These are phyloP conservation scores for Arion vulgaris DNA, from an alignment of 1,140 invertebrate genomes.

Conservation along the genomic window DNA sequence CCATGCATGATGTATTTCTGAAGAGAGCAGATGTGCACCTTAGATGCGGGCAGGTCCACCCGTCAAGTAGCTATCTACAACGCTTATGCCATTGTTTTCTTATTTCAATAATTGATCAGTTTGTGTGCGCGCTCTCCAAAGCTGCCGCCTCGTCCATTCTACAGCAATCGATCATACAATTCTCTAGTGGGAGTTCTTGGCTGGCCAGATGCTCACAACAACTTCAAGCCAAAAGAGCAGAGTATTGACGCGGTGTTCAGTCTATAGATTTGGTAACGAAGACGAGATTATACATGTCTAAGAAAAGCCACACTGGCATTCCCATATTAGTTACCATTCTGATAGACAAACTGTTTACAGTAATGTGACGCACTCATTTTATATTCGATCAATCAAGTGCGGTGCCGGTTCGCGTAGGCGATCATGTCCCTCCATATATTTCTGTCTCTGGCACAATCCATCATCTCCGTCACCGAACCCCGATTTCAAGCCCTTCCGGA, in stretches of 20 bases:
- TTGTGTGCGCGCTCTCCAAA: neutral
- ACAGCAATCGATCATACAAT: neutral
- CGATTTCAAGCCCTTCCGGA: too few relatives aligned
- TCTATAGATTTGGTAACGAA: too few relatives aligned
- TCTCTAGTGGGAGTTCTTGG: neutral
- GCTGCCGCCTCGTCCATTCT: neutral
- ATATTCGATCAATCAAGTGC: too few relatives aligned
- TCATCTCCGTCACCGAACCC: too few relatives aligned
- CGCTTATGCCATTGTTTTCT: neutral
- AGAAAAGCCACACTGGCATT: neutral
- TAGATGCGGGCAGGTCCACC: neutral
- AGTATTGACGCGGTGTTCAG: neutral
- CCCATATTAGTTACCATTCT: too few relatives aligned
- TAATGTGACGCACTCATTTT: too few relatives aligned
- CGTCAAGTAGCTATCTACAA: neutral
- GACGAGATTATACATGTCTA: too few relatives aligned
- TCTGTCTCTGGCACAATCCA: too few relatives aligned
- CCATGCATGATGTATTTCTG: neutral
- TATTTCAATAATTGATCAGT: neutral
- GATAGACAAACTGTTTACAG: too few relatives aligned
- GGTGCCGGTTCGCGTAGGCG: too few relatives aligned
- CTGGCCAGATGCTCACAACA: neutral
- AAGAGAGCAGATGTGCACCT: neutral
- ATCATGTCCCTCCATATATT: too few relatives aligned
- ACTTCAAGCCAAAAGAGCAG: neutral